These are phyloP conservation scores for Dipodomys ordii DNA, from an alignment of 2,113 vertebrate species.

Conservation along the genomic window DNA sequence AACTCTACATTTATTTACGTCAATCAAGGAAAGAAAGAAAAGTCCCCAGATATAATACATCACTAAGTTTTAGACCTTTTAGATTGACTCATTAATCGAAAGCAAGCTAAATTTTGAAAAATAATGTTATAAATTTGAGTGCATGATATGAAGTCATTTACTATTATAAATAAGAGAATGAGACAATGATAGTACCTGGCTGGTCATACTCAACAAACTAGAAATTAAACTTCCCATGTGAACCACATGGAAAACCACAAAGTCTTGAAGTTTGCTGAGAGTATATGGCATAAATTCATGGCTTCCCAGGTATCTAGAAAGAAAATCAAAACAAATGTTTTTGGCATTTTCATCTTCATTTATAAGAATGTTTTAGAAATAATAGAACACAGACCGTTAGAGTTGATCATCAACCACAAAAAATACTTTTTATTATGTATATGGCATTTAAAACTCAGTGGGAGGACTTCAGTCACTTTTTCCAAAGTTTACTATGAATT, in stretches of 20 bases:
- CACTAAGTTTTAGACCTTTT: slow-evolving; percentile 47
- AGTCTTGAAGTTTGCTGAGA: not conserved
- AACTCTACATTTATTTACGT: not conserved
- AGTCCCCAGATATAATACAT: not conserved
- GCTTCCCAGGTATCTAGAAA: not conserved
- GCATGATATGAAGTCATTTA: not conserved
- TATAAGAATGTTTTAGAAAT: not conserved
- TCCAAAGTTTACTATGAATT: not conserved
- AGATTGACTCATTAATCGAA: not conserved
- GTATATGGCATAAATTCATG: not conserved
- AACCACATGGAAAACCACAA: not conserved
- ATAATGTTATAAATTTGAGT: not conserved
- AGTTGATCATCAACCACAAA: not conserved
- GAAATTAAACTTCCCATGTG: not conserved
- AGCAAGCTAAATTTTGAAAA: not conserved
- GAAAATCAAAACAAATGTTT: not conserved
- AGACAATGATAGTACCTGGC: not conserved
- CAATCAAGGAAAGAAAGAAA: slow-evolving; percentile 1
- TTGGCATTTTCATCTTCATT: slow-evolving; percentile 6
- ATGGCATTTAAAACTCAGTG: slow-evolving; percentile 21
- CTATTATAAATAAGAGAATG: not conserved
- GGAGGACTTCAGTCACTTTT: not conserved
- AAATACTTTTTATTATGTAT: not conserved
- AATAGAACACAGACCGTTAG: not conserved
- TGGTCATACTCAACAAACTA: not conserved